Base-by-base conservation (phyloP, 2,888 invertebrate genomes). In the Eutolmus rufibarbis region DNA sequence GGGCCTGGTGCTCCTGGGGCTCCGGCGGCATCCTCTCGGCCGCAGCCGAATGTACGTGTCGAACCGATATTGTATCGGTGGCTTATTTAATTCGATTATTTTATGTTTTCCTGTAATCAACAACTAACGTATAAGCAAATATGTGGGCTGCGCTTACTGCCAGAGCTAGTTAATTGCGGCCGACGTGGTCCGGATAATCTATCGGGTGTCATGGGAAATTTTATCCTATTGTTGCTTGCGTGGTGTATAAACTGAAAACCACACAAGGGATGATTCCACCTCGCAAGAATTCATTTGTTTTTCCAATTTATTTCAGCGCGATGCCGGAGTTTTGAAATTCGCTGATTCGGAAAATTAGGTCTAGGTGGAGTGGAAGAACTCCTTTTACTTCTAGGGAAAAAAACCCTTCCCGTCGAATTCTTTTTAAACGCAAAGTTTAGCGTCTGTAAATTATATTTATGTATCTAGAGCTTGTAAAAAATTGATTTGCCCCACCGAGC, bases 61-160 rank as follows among this genome's bases (percentile, higher is more conserved):
- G 16, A 28, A 79, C 86, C 86, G 28, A 86, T 86, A 86, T 79
- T 66, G 57, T 86, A 78, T 57, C 78, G 79, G 86, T 86, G 86
- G 86, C 74, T 87, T 79, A 87, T 87, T 87, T 81, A 87, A 87
- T 87, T 87, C 81, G 87, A 74, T 87, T 87, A 87, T 87, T 79
- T 74, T 51, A 87, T 81, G 87, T 87, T 87, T 87, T 81, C 46
- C 74, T 87, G 87, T 87, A 87, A 87, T 87, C 87, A 87, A 79
- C 87, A 74, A 74, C 82, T 57, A 66, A 56, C 82, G 57, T 82
- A 82, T 66, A 57, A 66, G 37, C 82, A 82, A 82, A 82, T 82
- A 82, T 82, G 82, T 66, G 57, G 31, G 82, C 82, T 57, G 77
- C 77, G 82, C 57, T 82, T 82, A 82, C 82, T 82, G 82, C 82